These are phyloP conservation scores for Meganola albula DNA, from an alignment of 2,888 invertebrate species.

Conservation along the genomic window DNA sequence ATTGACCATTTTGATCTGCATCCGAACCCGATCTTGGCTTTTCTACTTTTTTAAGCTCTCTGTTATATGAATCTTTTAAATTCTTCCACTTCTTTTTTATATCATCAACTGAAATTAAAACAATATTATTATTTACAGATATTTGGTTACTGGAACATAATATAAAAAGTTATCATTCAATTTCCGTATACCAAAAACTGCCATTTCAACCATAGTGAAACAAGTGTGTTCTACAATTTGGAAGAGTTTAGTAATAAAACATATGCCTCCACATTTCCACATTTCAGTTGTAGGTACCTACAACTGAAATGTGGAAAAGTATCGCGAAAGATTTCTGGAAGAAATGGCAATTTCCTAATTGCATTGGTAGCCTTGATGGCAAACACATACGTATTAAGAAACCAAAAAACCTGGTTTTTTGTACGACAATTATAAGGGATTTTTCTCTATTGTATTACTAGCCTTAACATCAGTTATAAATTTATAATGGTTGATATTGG, in stretches of 20 bases:
- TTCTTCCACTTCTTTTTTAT: slow-evolving; percentile 12
- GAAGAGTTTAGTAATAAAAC: slow-evolving; percentile 3
- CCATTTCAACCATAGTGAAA: slow-evolving; percentile 7
- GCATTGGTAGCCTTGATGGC: slow-evolving; percentile 13
- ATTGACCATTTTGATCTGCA: slow-evolving; percentile 9
- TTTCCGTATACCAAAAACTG: slow-evolving; percentile 10
- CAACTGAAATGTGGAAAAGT: slow-evolving; percentile 6
- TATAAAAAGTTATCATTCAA: slow-evolving; percentile 9
- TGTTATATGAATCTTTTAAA: slow-evolving; percentile 11
- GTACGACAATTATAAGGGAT: too few species aligned
- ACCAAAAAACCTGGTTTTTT: slow-evolving; percentile 8
- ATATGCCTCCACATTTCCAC: too few species aligned
- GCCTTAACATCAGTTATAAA: slow-evolving; percentile 14
- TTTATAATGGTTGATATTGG: slow-evolving; percentile 16
- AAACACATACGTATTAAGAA: slow-evolving; percentile 8
- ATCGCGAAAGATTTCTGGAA: slow-evolving; percentile 10
- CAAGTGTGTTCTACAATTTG: slow-evolving; percentile 7
- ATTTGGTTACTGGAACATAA: slow-evolving; percentile 10
- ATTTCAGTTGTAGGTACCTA: too few species aligned
- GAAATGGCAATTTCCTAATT: slow-evolving; percentile 17
- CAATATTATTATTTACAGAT: slow-evolving; percentile 10
- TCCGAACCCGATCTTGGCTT: slow-evolving; percentile 10
- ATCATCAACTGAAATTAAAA: slow-evolving; percentile 10
- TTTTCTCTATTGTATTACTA: slow-evolving; percentile 12
- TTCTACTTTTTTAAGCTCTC: slow-evolving; percentile 10